Evolutionary conservation across 2,888 invertebrate genomes (phyloP), one percentile per base, ranked within the genome.

Genomic region (Parochlus steinenii): DNA sequence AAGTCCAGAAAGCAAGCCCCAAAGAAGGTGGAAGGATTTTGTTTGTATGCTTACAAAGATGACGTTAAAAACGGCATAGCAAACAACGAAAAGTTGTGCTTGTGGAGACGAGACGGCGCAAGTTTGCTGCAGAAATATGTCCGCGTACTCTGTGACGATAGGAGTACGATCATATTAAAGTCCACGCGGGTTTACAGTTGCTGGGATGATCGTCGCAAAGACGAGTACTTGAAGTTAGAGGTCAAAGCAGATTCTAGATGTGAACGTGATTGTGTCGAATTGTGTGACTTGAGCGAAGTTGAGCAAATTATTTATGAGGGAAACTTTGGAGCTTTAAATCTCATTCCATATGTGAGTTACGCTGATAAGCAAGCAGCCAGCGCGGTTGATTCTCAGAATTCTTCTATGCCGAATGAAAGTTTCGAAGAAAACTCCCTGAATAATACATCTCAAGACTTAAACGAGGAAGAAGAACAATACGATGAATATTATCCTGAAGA

Each of bases 121-220:
- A 56, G 51, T 43, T 46, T 59, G 10, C 43, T 58, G 41, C 58
- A 58, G 22, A 58, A 58, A 39, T 58, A 57, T 40, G 49, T 59
- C 27, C 47, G 56, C 11, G 51, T 56, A 0, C 57, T 55, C 40
- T 52, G 52, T 3, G 45, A 42, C 26, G 44, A 42, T 14, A 33
- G 31, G 7, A 25, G 48, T 10, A 48, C 49, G 10, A 44, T 56
- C 1, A 57, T 56, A 35, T 56, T 56, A 5, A 56, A 58, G 33
- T 56, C 55, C 25, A 58, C 59, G 3, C 58, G 59, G 53, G 58
- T 57, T 42, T 58, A 58, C 27, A 58, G 58, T 31, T 57, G 57
- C 40, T 58, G 58, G 53, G 59, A 58, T 45, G 58, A 58, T 19
- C 50, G 54, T 39, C 48, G 56, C 3, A 47, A 53, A 33, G 46